phyloP scores from a whole-genome alignment of 2,797 vertebrate genomes.

The Diceros bicornis region DNA sequence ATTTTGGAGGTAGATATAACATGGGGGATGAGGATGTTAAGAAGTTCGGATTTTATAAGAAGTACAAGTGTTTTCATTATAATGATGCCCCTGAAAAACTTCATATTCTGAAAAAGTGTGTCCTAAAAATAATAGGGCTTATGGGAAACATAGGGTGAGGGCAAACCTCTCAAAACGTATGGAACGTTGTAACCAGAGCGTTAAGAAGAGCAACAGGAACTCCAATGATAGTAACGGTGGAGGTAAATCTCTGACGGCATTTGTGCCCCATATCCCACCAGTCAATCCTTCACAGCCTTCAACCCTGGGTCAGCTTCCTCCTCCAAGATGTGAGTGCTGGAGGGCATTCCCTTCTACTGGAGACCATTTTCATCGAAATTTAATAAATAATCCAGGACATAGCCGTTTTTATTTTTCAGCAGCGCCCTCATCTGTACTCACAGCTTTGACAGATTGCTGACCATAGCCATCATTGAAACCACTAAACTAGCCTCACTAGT shows the following conservation, averaged over 20 bases:
- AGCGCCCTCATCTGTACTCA: neutral
- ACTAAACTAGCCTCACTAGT: neutral
- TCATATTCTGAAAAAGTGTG: neutral
- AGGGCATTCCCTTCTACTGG: neutral
- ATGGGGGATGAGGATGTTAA: neutral
- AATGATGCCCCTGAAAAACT: neutral
- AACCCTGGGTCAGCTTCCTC: neutral
- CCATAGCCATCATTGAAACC: neutral
- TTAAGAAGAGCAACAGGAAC: neutral
- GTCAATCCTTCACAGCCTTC: neutral
- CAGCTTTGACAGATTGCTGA: neutral
- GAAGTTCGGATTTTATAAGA: neutral
- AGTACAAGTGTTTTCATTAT: neutral
- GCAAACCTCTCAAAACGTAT: neutral
- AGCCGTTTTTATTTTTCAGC: neutral
- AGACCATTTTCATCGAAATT: slow-evolving; percentile 3
- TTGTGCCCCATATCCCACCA: neutral
- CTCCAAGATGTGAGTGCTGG: neutral
- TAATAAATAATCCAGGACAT: neutral
- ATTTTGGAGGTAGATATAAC: neutral
- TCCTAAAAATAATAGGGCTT: slow-evolving; percentile 29
- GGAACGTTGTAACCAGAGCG: neutral
- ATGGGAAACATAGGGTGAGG: neutral
- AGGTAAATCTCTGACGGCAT: neutral
- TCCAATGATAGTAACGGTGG: neutral